These are phyloP conservation scores for Petaurus breviceps DNA, from an alignment of 2,113 vertebrate genomes.

Conservation along the genomic window DNA sequence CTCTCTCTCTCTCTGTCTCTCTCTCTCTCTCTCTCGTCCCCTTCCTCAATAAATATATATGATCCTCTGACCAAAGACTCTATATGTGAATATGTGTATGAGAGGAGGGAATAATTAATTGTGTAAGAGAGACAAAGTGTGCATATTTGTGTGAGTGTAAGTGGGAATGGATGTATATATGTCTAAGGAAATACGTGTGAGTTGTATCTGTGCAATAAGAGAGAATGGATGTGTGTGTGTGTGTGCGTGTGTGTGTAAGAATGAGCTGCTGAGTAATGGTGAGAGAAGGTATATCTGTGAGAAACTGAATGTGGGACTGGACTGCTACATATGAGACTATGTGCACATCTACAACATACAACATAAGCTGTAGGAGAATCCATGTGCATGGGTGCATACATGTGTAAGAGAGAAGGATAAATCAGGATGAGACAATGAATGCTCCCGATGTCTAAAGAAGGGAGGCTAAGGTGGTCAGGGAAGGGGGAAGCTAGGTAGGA, in stretches of 20 bases:
- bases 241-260: too few relatives aligned
- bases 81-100: too few relatives aligned
- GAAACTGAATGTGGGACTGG: neutral
- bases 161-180: neutral
- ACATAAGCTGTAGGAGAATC: neutral
- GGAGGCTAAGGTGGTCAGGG: neutral
- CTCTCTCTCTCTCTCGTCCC: too few relatives aligned
- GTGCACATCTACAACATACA: neutral
- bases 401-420: neutral
- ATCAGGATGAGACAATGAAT: too few relatives aligned
- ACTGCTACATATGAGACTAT: neutral
- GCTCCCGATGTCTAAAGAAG: neutral
- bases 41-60: neutral
- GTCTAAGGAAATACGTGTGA: neutral
- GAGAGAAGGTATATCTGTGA: neutral
- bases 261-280: too few relatives aligned
- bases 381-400: accelerated
- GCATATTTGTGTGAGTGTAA: too few relatives aligned
- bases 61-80: neutral
- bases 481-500: neutral
- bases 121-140: neutral
- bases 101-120: too few relatives aligned
- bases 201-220: neutral
- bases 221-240: neutral
- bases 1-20: too few relatives aligned